Evolutionary conservation across 2,113 vertebrate species (phyloP), one percentile per base, ranked within the genome.

Genomic region (Tetrax tetrax): DNA sequence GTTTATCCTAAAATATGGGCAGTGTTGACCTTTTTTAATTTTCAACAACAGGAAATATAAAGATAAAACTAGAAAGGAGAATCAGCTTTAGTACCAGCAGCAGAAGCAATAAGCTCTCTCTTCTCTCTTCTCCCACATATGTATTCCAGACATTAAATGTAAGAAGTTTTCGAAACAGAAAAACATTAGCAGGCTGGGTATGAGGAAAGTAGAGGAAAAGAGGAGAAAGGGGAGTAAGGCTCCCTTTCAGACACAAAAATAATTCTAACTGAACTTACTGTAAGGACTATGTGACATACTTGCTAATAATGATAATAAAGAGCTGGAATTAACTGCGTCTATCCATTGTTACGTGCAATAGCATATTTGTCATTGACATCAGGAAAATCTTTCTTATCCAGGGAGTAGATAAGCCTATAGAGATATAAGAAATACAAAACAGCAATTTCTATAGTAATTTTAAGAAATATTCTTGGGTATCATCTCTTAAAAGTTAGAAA

Each of bases 301-400:
- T 63, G 17, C 11, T 63, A 78, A 71, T 63, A 70, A 56, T 2
- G 6, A 38, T 4, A 77, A 15, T 24, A 63, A 53, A 48, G 45
- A 87, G 21, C 9, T 59, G 28, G 47, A 80, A 68, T 23, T 41
- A 59, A 33, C 51, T 23, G 20, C 10, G 23, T 21, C 35, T 54
- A 43, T 29, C 33, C 33, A 66, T 16, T 25, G 25, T 29, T 29
- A 19, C 2, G 4, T 41, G 7, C 41, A 54, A 22, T 28, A 33
- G 24, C 1, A 4, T 33, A 33, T 47, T 78, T 1, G 0, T 60
- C 50, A 35, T 0, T 41, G 14, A 65, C 17, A 61, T 35, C 29
- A 53, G 14, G 50, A 83, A 90, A 90, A 83, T 47, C 6, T 65
- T 80, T 57, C 29, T 61, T 48, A 76, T 9, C 7, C 1, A 66